Evolutionary conservation across 2,113 vertebrate genomes (phyloP), one percentile per base, ranked within the genome.

Genomic region (Aythya baeri): DNA sequence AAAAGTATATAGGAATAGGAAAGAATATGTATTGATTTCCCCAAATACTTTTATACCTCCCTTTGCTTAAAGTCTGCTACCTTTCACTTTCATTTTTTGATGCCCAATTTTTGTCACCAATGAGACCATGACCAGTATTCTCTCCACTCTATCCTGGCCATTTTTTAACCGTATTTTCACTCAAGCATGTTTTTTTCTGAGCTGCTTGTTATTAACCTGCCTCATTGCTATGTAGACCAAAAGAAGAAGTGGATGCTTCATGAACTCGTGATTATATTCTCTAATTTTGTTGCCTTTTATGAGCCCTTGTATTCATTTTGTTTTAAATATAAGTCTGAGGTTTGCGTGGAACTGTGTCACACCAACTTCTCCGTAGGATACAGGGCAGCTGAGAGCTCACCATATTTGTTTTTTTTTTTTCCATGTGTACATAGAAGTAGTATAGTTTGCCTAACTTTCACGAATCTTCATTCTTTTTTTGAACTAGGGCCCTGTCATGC

Each of bases 401-500:
- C 8, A 34, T 72, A 12, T 66, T 85, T 57, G 5, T 66, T 25
- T 62, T 13, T 23, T 22, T 50, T 68, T 81, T 74, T 43, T 22
- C 49, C 38, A 11, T 18, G 14, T 72, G 22, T 81, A 41, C 32
- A 22, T 75, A 4, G 46, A 3, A 49, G 25, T 77, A 34, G n/a
- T 13, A 13, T 76, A 34, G 23, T 6, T 63, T 85, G 41, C 31
- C 31, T 80, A 36, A 17, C 11, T 82, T 84, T 77, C 41, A 67
- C 44, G 13, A 63, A 1, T 86, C 11, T 88, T 86, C 12, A 11
- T 46, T 93, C 36, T 92, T 55, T 61, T 34, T 92, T 96, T 81
- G 59, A 89, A 59, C 57, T 75, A 99, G 99, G 99, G 99, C 71
- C 99, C 99, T 26, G 99, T 99, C 44, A 99, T 99, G 99, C 99